A percentile compares a stretch with the other conserved stretches of the same genome.
phyloP scores from a whole-genome alignment of 2,113 vertebrate genomes.

The Okapia johnstoni region DNA sequence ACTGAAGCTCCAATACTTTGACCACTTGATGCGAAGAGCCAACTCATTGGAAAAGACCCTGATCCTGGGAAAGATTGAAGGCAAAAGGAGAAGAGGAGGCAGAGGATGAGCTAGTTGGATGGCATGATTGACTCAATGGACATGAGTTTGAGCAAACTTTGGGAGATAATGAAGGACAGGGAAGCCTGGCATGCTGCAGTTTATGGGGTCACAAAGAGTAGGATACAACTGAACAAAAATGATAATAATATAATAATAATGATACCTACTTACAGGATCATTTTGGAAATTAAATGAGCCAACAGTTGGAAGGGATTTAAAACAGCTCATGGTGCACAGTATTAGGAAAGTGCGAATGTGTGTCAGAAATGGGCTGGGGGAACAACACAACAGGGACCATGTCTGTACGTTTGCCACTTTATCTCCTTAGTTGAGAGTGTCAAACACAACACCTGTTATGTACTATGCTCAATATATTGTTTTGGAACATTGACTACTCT shows the following conservation, averaged over 20 bases:
- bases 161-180: not conserved
- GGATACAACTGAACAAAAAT: not conserved
- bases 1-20: not conserved
- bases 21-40: not conserved
- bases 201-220: not conserved
- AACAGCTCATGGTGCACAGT: not conserved
- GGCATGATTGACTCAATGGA: not conserved
- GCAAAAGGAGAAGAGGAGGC: not conserved
- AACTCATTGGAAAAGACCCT: not conserved
- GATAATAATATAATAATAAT: not conserved
- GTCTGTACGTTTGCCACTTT: not conserved
- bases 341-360: not conserved
- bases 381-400: not conserved
- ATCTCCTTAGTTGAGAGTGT: not conserved
- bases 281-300: not conserved
- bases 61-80: not conserved
- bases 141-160: not conserved
- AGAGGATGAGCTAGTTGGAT: not conserved
- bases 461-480: not conserved
- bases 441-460: not conserved
- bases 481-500: not conserved
- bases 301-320: not conserved
- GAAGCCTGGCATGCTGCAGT: not conserved
- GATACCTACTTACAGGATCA: fast-evolving
- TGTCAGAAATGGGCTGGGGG: fast-evolving